These are phyloP conservation scores for Sinella curviseta DNA, from an alignment of 1,140 invertebrate species.

Conservation along the genomic window DNA sequence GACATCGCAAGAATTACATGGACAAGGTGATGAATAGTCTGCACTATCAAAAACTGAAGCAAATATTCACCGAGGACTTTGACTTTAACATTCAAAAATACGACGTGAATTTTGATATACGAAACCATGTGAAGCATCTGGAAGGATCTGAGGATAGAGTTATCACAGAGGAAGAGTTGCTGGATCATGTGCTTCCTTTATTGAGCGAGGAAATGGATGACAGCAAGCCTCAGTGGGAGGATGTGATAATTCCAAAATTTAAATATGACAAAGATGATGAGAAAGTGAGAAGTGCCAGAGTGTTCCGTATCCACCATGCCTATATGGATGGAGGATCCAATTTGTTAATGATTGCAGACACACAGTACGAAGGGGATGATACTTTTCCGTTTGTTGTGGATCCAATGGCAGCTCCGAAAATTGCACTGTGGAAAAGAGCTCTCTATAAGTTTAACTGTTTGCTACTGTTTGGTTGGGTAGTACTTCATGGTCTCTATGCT, in stretches of 20 bases:
- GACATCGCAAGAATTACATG: slow-evolving; percentile 1
- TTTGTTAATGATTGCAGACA: slow-evolving; percentile 10
- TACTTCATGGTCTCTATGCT: slow-evolving; percentile 13
- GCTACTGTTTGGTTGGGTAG: background rate
- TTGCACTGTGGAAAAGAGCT: slow-evolving; percentile 10
- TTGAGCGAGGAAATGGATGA: slow-evolving; percentile 20
- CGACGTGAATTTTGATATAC: slow-evolving; percentile 6
- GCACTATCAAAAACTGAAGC: background rate
- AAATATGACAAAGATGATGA: slow-evolving; percentile 2
- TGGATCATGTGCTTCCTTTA: background rate
- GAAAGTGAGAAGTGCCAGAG: slow-evolving; percentile 3
- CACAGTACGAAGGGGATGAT: background rate
- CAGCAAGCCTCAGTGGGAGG: slow-evolving; percentile 17
- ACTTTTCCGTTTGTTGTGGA: slow-evolving; percentile 4
- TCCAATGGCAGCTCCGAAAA: slow-evolving; percentile 22
- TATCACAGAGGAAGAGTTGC: slow-evolving; percentile 7
- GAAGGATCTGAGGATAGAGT: background rate
- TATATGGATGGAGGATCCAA: slow-evolving; percentile 18
- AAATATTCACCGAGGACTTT: background rate
- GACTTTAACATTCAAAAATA: background rate
- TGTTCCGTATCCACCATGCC: slow-evolving; percentile 4
- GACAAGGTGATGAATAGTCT: background rate
- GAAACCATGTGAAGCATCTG: background rate
- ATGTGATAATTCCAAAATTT: slow-evolving; percentile 12
- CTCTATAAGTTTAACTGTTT: slow-evolving; percentile 12